Base-by-base conservation (phyloP, 2,888 invertebrate species). In the Lutraria lutraria region DNA sequence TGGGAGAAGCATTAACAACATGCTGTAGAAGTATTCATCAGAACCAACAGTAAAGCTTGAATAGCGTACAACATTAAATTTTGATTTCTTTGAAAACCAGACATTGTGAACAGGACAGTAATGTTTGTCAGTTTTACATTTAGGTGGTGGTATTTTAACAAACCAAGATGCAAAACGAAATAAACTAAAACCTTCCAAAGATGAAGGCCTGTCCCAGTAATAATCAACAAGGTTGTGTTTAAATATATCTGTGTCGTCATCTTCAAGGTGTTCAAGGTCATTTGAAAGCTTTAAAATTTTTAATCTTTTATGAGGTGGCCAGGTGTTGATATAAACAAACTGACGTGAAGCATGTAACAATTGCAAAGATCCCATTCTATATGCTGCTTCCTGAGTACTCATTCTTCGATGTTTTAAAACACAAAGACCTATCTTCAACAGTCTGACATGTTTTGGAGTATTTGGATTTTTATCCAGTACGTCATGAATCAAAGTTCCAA, bases 311-410 rank as follows among this genome's bases (percentile, higher is more conserved):
- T 63, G 25, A 15, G 29, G 6, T 19, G 81, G 86, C 56, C 88
- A 52, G 12, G 88, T 87, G 81, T 87, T 88, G 0, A 90, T 21
- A 80, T 88, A 83, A 13, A 90, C 81, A 88, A 85, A n/a, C 12
- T 52, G 0, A 43, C 88, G 81, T n/a, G 88, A 76, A 52, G 56
- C 25, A 34, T 84, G 85, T 29, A 89, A 8, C 3, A 91, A 53
- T 0, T 91, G 54, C 16, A 91, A 80, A 81, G 68, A 29, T 25
- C 89, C 56, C 43, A 91, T 25, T 8, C 91, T 13, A 85, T 34
- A 89, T 16, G 91, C 89, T n/a, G 91, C 91, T 52, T 91, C 91
- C 56, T 91, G 89, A 15, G 83, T 63, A 85, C 84, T 84, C 86
- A 89, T 60, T 79, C 84, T 21, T n/a, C 88, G 56, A 60, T 89